Evolutionary conservation across 2,888 invertebrate species (phyloP), one percentile per base, ranked within the genome.

Genomic region (Agrilus mali): DNA sequence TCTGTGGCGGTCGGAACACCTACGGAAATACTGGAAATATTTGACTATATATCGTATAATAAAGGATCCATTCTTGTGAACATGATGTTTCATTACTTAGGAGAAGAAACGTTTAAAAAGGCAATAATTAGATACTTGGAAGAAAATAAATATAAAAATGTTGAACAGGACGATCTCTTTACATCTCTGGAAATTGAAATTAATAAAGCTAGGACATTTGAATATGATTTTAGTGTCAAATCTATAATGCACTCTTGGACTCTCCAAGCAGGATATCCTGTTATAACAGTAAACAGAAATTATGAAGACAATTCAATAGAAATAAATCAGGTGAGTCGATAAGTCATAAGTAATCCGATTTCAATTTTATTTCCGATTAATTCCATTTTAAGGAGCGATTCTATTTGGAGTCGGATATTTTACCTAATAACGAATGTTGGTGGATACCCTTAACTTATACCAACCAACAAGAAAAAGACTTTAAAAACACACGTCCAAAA

Each of bases 31-130:
- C 71, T 73, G 0, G 84, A 89, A 68, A 85, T 87, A 39, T 90
- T 90, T 64, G 89, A 90, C 63, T 74, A 78, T 42, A 89, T 90
- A 53, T 86, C 88, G 0, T 92, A 90, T 64, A 77, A 78, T 49
- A 90, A 90, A 66, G 90, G 90, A 0, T 80, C 88, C 1, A 77
- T 81, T 0, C 74, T 96, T 36, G 78, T 96, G 47, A 74, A 93
- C 36, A 96, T 96, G 95, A 89, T 95, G 84, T 79, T 81, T 51
- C 72, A 82, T 59, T 85, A 88, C 65, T 73, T 95, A 16, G 92
- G 93, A 0, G 78, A 84, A 38, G 71, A 77, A 0, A 73, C 80
- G n/a, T 83, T 88, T 64, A 72, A 77, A 49, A 65, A 69, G 49
- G 84, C 82, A 10, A 69, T 85, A 10, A 75, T 75, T 44, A 77